Base-by-base conservation (phyloP, 2,888 invertebrate species). In the Dione juno region DNA sequence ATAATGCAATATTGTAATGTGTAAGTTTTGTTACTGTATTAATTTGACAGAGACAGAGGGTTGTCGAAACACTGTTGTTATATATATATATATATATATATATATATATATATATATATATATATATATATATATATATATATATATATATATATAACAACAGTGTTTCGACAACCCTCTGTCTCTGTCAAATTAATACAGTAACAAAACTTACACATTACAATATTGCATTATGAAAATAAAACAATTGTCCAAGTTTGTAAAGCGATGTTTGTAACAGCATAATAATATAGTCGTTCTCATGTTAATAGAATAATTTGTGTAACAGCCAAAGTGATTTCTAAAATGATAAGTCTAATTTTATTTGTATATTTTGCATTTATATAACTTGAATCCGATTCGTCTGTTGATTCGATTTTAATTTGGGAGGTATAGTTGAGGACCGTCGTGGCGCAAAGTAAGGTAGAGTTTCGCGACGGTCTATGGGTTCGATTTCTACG, bases 241-340 rank as follows among this genome's bases (percentile, higher is more conserved):
- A 54, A 35, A 54, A 28, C 28, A n/a, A 35, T 54, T 54, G 35
- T 35, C 35, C 35, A 54, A 54, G n/a, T 54, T 54, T 16, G 54
- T 35, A 9, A 35, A n/a, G 35, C 35, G 54, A 35, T 35, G 14
- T 54, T n/a, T 28, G 35, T 14, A 35, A 35, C 54, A n/a, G 54
- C 35, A 35, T 13, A 28, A 35, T 54, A 54, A 3, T 35, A n/a
- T 14, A n/a, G 28, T n/a, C 9, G 14, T 35, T 54, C 54, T 54
- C n/a, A 35, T n/a, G 53, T 35, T 53, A n/a, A 54, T 54, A 3
- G 35, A 16, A 35, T 35, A 54, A 54, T 54, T 54, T 28, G 53
- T 54, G 8, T 35, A 35, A 14, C 35, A 14, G 8, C 9, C n/a
- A 16, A 54, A 35, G n/a, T 35, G 9, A 3, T 28, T 35, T 35